Conservation (phyloP, 2,797 vertebrate genomes). For the Clarias pachynema region DNA sequence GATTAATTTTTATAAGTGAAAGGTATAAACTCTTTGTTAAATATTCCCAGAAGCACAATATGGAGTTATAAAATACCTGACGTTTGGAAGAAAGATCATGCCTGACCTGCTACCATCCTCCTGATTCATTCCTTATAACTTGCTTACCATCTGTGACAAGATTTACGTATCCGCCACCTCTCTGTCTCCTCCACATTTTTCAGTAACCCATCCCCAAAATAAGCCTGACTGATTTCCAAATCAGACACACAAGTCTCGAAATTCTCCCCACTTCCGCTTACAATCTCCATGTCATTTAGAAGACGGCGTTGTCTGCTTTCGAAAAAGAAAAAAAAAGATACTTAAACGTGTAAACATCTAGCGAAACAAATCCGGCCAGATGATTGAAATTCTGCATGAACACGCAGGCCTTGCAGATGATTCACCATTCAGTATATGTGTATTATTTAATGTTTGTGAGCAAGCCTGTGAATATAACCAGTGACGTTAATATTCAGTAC, state of each 20-base stretch:
- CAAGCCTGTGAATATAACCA: constrained; percentile 45
- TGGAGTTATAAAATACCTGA: not conserved
- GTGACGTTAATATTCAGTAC: constrained; percentile 19
- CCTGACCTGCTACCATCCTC: not conserved
- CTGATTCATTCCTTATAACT: not conserved
- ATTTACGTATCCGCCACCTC: too few relatives aligned
- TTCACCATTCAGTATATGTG: constrained; percentile 26
- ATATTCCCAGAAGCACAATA: not conserved
- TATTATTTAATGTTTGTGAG: constrained; percentile 45
- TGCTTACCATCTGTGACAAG: not conserved
- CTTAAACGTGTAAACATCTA: constrained; percentile 28
- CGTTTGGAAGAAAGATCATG: not conserved
- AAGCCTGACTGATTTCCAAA: not conserved
- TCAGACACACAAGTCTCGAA: not conserved
- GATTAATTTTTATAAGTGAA: not conserved
- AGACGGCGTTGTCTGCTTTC: not conserved
- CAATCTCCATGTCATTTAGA: not conserved
- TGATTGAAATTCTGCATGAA: not conserved
- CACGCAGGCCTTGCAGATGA: constrained; percentile 17
- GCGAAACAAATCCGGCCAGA: not conserved
- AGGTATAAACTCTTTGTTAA: constrained; percentile 9
- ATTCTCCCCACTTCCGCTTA: not conserved
- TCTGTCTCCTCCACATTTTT: not conserved
- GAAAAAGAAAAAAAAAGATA: not conserved
- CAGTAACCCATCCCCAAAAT: not conserved